Base-by-base conservation (phyloP, 2,113 vertebrate genomes). In the Chascanopsetta lugubris region DNA sequence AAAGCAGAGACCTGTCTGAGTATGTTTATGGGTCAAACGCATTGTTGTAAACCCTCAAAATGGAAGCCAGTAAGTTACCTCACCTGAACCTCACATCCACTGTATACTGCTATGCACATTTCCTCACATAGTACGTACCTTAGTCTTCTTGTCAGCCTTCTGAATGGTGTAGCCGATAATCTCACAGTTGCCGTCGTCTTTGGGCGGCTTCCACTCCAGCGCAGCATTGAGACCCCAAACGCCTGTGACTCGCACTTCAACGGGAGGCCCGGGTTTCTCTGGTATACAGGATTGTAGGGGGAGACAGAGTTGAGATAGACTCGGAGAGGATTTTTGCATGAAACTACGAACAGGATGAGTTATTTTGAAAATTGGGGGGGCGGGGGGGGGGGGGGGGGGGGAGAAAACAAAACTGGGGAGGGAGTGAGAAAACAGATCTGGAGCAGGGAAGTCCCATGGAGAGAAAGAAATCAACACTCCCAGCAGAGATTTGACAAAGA, bases 161-260 rank as follows among this genome's bases (percentile, higher is more conserved):
- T 96, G 92, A 46, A 96, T 79, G 2, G 92, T 87, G 71, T 97
- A 96, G 32, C 95, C 94, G 0, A 78, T 93, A 81, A 97, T 89
- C 26, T 97, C 95, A 0, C 86, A 88, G 87, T 97, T 97, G 38
- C 96, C 96, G 0, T 94, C 84, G 3, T 97, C 94, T 61, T 88
- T 94, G 17, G 96, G 96, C 1, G 91, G 93, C 77, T 93, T 90
- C 96, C 96, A 97, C 65, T 96, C 93, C 61, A 97, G 72, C 6
- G 94, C 86, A 0, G 93, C 95, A 1, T 96, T 97, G 51, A 93
- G 94, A n/a, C 95, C 94, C 96, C 96, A 97, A 20, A 97, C 92
- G 6, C 96, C 96, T 47, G 92, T 92, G 65, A 97, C 93, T 2
- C 21, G 74, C 43, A 96, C 93, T 0, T 64, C 72, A 9, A 90